Percentiles rank a stretch among this genome's conserved stretches.
Evolutionary conservation across 1,140 invertebrate genomes (phyloP).

Genomic region (Eumaeus atala): DNA sequence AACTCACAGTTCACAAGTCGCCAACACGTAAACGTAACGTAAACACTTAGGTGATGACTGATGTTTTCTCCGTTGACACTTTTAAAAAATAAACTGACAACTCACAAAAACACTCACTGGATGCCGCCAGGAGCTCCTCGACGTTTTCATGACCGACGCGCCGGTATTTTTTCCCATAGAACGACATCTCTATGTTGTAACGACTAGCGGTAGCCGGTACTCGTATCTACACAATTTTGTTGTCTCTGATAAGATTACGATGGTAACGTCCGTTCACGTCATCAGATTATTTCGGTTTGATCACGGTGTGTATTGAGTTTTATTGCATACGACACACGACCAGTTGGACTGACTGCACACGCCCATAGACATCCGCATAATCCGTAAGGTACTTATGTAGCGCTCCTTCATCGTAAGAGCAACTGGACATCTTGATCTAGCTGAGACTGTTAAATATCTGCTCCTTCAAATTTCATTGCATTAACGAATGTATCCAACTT

Average conservation of each 20-base stretch:
- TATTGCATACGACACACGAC: no score
- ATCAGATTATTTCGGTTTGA: conserved; percentile 16
- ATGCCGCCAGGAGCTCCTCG: conserved; percentile 33
- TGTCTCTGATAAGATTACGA: conserved; percentile 28
- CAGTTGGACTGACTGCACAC: background rate
- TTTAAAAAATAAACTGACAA: conserved; percentile 14
- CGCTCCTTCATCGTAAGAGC: no score
- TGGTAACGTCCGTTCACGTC: no score
- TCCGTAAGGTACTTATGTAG: no score
- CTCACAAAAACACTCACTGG: conserved; percentile 37
- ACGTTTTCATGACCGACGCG: conserved; percentile 42
- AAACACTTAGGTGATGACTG: no score
- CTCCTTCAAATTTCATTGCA: no score
- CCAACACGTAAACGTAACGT: no score
- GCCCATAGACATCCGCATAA: background rate
- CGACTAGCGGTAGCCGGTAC: background rate
- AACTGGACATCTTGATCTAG: no score
- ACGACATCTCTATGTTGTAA: conserved; percentile 35
- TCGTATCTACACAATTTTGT: conserved; percentile 25
- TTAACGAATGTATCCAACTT: no score
- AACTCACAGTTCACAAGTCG: background rate
- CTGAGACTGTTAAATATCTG: no score
- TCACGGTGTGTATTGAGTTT: conserved; percentile 20
- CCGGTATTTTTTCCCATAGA: conserved; percentile 42
- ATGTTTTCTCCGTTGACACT: background rate